Percentiles rank a stretch among this genome's conserved stretches.
Conservation (phyloP, 2,113 vertebrate genomes). For the Sitta europaea region DNA sequence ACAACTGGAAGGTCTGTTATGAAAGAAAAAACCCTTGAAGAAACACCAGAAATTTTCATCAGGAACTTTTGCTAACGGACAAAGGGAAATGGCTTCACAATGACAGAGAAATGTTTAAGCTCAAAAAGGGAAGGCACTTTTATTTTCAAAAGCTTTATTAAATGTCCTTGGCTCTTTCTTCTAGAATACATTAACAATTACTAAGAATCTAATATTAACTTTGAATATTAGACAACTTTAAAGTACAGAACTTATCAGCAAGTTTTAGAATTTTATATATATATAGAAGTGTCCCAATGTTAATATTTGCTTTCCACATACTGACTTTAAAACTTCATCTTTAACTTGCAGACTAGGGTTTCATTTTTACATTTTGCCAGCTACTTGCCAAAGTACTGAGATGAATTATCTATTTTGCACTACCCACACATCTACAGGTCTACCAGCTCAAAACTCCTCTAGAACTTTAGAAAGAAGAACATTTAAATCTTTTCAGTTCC, state of each 20-base stretch:
- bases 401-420: neutral
- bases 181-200: neutral
- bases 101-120: neutral
- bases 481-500: neutral
- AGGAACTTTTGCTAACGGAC: too few species aligned
- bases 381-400: neutral
- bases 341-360: neutral
- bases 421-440: neutral
- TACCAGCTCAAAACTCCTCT: neutral
- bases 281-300: accelerated
- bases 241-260: neutral
- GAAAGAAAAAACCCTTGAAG: neutral
- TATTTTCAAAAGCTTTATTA: neutral
- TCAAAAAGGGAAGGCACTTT: neutral
- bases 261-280: neutral
- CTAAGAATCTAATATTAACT: neutral
- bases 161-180: neutral
- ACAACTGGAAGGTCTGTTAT: neutral
- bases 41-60: neutral
- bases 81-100: neutral
- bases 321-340: neutral
- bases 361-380: neutral
- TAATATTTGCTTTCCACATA: neutral
- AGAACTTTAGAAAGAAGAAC: neutral
- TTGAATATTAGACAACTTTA: neutral